Conservation (phyloP, 2,797 vertebrate genomes). For the Semotilus atromaculatus region DNA sequence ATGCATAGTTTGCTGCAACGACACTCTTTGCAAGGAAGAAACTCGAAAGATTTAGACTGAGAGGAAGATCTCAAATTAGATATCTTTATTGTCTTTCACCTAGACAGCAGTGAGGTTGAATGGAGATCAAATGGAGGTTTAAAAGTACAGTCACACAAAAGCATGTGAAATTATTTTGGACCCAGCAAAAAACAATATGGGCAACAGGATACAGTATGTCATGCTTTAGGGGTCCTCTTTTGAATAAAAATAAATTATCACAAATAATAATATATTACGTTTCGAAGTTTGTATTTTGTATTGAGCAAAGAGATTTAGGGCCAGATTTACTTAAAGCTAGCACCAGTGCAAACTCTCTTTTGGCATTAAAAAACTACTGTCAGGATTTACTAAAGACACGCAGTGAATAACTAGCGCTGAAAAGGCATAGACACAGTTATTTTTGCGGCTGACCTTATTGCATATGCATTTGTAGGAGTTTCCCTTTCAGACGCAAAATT, state of each 20-base stretch:
- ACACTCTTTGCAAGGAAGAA: not conserved
- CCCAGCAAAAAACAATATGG: not conserved
- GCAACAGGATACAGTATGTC: not conserved
- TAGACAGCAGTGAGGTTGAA: constrained; percentile 1
- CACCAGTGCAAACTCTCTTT: too few relatives aligned
- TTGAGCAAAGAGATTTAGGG: not conserved
- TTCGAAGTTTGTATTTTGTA: not conserved
- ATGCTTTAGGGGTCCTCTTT: not conserved
- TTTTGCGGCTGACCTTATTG: too few relatives aligned
- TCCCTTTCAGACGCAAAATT: too few relatives aligned
- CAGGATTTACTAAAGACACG: too few relatives aligned
- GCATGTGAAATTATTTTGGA: not conserved
- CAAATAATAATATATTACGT: not conserved
- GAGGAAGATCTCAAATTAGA: constrained; percentile 15
- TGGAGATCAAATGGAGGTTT: constrained; percentile 8
- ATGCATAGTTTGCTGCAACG: constrained; percentile 5
- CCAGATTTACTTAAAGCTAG: too few relatives aligned
- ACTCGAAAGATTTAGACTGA: not conserved
- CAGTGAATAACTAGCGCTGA: too few relatives aligned
- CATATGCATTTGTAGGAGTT: too few relatives aligned
- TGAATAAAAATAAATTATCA: not conserved
- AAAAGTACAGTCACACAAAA: constrained; percentile 21
- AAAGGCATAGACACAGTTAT: too few relatives aligned
- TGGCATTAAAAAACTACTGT: too few relatives aligned
- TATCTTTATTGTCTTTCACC: constrained; percentile 4